Evolutionary conservation across 2,888 invertebrate genomes (phyloP), one percentile per base, ranked within the genome.

Genomic region (Xanthostigma xanthostigma): DNA sequence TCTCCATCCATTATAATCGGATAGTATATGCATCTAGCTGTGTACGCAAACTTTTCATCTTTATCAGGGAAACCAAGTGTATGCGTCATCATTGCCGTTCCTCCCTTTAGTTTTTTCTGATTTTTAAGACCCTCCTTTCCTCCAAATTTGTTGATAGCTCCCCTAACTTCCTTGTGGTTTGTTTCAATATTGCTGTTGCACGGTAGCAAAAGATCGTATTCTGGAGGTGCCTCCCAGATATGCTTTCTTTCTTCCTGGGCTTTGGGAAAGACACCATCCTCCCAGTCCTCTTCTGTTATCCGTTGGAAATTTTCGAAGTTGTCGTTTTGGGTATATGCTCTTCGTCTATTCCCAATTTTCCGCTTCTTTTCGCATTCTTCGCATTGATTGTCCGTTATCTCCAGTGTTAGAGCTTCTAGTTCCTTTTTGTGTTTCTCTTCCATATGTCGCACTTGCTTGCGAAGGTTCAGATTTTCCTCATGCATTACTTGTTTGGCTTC

Each of bases 11-110:
- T n/a, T n/a, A n/a, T n/a, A n/a, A n/a, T n/a, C n/a, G n/a, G n/a
- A n/a, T n/a, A n/a, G n/a, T n/a, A n/a, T 35, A 54, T 53, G 27
- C 38, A 37, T 36, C 53, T 54, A 5, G 42, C 41, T 2, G 27
- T 45, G 8, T 40, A 13, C 9, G n/a, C 35, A 10, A 52, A 27
- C 14, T 56, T 51, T 33, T 53, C 51, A 3, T 52, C 49, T 17
- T 48, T 37, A 42, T 55, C 53, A n/a, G 53, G 55, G 36, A 53
- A 52, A 13, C 53, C 51, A 10, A 54, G 41, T 10, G 53, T 44
- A 14, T 50, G 50, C 10, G 45, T 33, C 54, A 54, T 53, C 45
- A 43, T 53, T 8, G 53, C 53, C 34, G 48, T 49, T 36, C 51
- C 53, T 10, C 52, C 52, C 38, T 45, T 36, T 41, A 8, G 8